phyloP scores from a whole-genome alignment of 2,113 vertebrate genomes.

The Electrona antarctica region DNA sequence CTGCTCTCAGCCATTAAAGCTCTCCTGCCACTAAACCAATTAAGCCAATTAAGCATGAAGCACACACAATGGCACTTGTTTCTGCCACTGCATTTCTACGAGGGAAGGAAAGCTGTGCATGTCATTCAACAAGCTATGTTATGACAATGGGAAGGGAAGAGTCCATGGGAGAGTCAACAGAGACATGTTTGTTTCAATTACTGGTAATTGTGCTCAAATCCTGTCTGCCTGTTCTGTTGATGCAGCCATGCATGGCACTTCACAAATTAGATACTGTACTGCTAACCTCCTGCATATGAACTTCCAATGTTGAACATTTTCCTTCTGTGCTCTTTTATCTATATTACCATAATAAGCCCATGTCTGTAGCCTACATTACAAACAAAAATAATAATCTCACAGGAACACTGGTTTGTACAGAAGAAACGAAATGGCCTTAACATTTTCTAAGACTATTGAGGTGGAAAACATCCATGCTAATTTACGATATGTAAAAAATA shows the following conservation, averaged over 20 bases:
- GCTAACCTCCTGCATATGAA: constrained; percentile 11
- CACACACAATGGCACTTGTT: constrained; percentile 56
- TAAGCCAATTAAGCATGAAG: constrained; percentile 70
- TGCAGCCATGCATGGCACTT: constrained; percentile 10
- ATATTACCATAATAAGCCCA: neutral
- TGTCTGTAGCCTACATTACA: neutral
- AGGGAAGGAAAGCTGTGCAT: constrained; percentile 21
- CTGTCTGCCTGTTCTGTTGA: constrained; percentile 14
- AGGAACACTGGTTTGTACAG: constrained; percentile 3
- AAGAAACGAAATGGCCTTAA: constrained; percentile 6
- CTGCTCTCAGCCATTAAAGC: constrained; percentile 58
- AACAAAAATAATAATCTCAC: neutral
- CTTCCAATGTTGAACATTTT: constrained; percentile 12
- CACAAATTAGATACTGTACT: constrained; percentile 11
- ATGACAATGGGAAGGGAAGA: constrained; percentile 14
- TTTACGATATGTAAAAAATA: constrained; percentile 3
- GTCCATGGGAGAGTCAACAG: constrained; percentile 30
- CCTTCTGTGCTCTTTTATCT: neutral
- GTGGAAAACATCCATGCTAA: constrained; percentile 14
- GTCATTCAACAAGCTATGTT: constrained; percentile 28
- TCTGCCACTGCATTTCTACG: constrained; percentile 36
- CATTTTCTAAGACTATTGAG: constrained; percentile 27
- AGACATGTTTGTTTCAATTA: constrained; percentile 37
- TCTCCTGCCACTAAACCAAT: constrained; percentile 63
- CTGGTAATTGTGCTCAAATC: constrained; percentile 27